Percentiles rank a stretch among this genome's conserved stretches.
These are phyloP conservation scores for Tenrec ecaudatus DNA, from an alignment of 2,113 vertebrate species.

Conservation along the genomic window DNA sequence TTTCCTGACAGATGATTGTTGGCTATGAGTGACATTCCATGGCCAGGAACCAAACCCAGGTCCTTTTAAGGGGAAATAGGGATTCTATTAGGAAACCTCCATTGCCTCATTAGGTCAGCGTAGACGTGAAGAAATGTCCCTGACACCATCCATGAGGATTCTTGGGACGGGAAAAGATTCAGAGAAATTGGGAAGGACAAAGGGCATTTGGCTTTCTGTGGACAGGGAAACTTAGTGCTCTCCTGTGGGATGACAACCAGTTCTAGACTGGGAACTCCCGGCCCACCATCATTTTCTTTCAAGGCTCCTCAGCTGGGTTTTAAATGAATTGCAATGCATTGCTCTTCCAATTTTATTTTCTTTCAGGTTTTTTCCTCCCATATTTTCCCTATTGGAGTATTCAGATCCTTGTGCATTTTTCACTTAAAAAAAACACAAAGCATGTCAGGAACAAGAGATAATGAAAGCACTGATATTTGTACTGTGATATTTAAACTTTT, in stretches of 20 bases:
- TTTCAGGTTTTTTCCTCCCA: neutral
- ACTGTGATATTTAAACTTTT: neutral
- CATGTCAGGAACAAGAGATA: neutral
- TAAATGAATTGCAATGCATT: neutral
- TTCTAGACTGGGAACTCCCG: neutral
- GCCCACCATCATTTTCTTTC: neutral
- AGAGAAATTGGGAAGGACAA: neutral
- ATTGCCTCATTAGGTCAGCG: neutral
- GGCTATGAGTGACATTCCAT: too few species aligned
- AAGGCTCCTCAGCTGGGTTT: neutral
- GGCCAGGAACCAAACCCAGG: neutral
- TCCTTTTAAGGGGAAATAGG: neutral
- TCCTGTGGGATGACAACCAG: neutral
- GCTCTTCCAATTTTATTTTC: neutral
- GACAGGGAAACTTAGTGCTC: rapidly evolving
- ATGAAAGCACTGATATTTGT: neutral
- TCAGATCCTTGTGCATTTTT: neutral
- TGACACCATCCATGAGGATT: neutral
- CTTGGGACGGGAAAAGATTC: neutral
- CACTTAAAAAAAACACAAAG: conserved; percentile 2
- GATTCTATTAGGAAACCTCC: neutral
- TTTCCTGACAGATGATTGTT: neutral
- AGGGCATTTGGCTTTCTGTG: rapidly evolving
- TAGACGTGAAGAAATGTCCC: neutral
- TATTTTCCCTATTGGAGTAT: neutral